Evolutionary conservation across 2,888 invertebrate genomes (phyloP).

Genomic region (Argyresthia albistria): DNA sequence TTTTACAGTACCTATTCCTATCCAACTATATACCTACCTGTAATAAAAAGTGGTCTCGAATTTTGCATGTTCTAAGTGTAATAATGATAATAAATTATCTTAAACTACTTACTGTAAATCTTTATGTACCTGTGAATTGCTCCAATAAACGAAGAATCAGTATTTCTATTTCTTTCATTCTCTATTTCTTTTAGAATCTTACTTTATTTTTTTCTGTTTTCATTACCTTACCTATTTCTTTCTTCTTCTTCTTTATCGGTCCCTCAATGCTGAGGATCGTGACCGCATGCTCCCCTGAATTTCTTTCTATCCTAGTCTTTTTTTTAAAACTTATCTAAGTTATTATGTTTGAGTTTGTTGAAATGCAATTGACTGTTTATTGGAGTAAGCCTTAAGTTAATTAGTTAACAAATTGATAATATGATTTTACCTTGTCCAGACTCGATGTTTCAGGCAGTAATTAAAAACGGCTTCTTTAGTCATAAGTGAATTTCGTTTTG

Average conservation of each 20-base stretch:
- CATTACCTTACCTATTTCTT: background rate
- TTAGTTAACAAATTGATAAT: conserved; percentile 9
- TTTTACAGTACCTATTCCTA: background rate
- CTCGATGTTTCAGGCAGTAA: conserved; percentile 4
- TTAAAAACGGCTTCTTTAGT: background rate
- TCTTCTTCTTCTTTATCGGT: background rate
- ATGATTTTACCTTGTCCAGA: conserved; percentile 29
- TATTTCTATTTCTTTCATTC: conserved; percentile 12
- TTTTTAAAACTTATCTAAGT: no score
- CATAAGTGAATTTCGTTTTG: conserved; percentile 55
- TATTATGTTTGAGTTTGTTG: no score
- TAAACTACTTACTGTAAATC: conserved; percentile 5
- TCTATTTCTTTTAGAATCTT: conserved; percentile 13
- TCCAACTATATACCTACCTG: background rate
- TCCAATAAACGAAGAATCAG: conserved; percentile 40
- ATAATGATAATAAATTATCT: background rate
- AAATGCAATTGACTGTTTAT: conserved; percentile 16
- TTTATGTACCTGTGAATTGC: conserved; percentile 61
- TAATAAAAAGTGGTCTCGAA: background rate
- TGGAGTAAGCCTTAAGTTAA: conserved; percentile 43
- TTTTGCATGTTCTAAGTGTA: background rate
- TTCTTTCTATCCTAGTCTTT: conserved; percentile 29
- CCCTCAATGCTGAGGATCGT: no score
- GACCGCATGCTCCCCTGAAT: no score
- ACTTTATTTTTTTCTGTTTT: conserved; percentile 12